Percentiles rank a stretch among this genome's conserved stretches.
phyloP scores from a whole-genome alignment of 2,113 vertebrate genomes.

The Peromyscus polionotus region DNA sequence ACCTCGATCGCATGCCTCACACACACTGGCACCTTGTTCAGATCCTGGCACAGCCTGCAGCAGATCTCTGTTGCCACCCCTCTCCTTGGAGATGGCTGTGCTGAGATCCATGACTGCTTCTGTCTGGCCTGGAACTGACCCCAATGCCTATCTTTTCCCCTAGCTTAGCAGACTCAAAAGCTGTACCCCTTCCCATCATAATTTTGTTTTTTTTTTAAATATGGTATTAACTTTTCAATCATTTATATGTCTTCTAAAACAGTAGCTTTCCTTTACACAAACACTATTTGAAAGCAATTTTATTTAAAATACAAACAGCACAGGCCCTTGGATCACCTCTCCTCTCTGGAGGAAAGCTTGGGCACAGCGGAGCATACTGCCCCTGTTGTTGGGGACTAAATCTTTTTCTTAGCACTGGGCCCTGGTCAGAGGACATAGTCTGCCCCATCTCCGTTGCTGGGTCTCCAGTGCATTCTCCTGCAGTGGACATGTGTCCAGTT shows the following conservation, averaged over 20 bases:
- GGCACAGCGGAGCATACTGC: neutral
- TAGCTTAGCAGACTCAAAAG: neutral
- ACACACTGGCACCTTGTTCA: neutral
- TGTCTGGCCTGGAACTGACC: neutral
- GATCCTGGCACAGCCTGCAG: neutral
- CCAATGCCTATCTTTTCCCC: neutral
- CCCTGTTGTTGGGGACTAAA: neutral
- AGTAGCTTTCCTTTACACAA: constrained; percentile 2
- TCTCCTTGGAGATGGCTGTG: neutral
- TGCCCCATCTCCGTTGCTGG: accelerated
- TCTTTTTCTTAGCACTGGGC: neutral
- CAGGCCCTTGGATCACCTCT: neutral
- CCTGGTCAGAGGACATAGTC: neutral
- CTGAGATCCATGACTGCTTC: neutral
- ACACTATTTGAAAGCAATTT: neutral
- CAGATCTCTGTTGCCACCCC: neutral
- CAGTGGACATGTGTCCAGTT: neutral
- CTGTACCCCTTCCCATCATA: neutral
- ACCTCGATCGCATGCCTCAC: neutral
- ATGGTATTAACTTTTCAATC: constrained; percentile 39
- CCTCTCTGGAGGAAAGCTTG: neutral
- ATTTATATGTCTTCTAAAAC: constrained; percentile 41
- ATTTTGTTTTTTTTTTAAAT: neutral
- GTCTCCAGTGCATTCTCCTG: neutral
- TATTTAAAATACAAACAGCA: constrained; percentile 36